phyloP scores from a whole-genome alignment of 2,797 vertebrate species.

The Aeoliscus strigatus region DNA sequence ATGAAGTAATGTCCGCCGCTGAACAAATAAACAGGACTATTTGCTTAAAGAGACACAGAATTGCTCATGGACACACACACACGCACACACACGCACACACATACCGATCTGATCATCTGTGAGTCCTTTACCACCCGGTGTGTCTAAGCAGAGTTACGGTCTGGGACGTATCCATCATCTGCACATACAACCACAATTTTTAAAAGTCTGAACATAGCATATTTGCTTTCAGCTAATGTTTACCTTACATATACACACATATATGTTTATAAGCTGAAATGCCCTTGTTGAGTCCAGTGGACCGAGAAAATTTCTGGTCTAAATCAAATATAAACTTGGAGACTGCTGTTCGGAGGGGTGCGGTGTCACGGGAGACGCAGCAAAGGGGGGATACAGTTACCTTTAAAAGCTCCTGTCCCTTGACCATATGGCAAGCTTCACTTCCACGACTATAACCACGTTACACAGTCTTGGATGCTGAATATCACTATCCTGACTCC shows the following conservation, averaged over 20 bases:
- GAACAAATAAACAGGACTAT: conserved; percentile 58
- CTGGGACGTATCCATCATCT: conserved; percentile 63
- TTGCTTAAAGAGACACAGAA: conserved; percentile 34
- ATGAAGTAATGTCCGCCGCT: conserved; percentile 56
- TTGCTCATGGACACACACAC: conserved; percentile 6
- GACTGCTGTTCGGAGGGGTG: conserved; percentile 44
- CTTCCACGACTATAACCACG: conserved; percentile 58
- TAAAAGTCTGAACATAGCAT: conserved; percentile 47
- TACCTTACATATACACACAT: conserved; percentile 73
- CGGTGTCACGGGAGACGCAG: conserved; percentile 65
- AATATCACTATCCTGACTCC: conserved; percentile 66
- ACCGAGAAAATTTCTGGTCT: conserved; percentile 64
- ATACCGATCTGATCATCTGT: conserved; percentile 35
- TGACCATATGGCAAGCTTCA: conserved; percentile 66
- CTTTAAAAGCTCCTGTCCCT: conserved; percentile 72
- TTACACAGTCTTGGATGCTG: conserved; percentile 64
- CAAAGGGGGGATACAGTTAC: conserved; percentile 71
- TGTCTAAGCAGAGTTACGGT: conserved; percentile 28
- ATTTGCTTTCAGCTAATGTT: conserved; percentile 66
- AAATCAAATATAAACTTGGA: conserved; percentile 72
- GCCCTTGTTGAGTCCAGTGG: conserved; percentile 50
- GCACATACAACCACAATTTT: conserved; percentile 59
- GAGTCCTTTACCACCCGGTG: conserved; percentile 18
- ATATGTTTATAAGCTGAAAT: conserved; percentile 74
- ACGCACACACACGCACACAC: too few relatives aligned